These are phyloP conservation scores for Rynchops niger DNA, from an alignment of 2,113 vertebrate species.

Conservation along the genomic window DNA sequence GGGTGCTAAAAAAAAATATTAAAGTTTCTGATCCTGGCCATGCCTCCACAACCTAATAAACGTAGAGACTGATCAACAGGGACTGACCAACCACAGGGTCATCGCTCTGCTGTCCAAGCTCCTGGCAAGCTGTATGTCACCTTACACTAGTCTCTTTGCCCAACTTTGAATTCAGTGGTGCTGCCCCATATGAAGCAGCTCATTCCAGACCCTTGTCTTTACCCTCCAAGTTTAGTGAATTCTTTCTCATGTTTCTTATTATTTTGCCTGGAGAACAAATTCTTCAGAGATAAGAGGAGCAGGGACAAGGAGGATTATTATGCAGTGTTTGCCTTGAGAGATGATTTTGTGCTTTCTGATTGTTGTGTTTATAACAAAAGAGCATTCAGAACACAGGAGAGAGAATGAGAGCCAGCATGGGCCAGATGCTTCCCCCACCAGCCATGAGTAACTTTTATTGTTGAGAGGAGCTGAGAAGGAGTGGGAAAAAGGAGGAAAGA, in stretches of 20 bases:
- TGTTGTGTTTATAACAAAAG: slow-evolving; percentile 57
- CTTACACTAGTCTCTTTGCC: not conserved
- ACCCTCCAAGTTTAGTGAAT: not conserved
- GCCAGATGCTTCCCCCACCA: slow-evolving; percentile 42
- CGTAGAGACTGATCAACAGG: not conserved
- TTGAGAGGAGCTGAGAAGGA: not conserved
- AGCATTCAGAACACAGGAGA: slow-evolving; percentile 47
- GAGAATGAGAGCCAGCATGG: not conserved
- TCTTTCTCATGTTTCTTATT: slow-evolving; percentile 10
- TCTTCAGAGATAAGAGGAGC: slow-evolving; percentile 56
- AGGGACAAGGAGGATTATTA: slow-evolving; percentile 17
- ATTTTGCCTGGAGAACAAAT: slow-evolving; percentile 49
- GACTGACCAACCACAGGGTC: not conserved
- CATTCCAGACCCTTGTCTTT: not conserved
- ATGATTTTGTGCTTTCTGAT: slow-evolving; percentile 45
- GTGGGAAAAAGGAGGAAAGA: slow-evolving; percentile 23
- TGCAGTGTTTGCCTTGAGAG: slow-evolving; percentile 23
- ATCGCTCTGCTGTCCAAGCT: not conserved
- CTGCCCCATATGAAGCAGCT: not conserved
- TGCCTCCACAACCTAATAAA: not conserved
- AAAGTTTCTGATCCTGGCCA: not conserved
- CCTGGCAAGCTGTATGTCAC: not conserved
- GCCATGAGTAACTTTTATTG: slow-evolving; percentile 30
- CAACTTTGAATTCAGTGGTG: not conserved
- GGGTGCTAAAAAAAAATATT: not conserved